Evolutionary conservation across 37 sponge, comb jelly and placozoan genomes (phyloP), one percentile per base, ranked within the genome.

Genomic region (Crambe crambe): DNA sequence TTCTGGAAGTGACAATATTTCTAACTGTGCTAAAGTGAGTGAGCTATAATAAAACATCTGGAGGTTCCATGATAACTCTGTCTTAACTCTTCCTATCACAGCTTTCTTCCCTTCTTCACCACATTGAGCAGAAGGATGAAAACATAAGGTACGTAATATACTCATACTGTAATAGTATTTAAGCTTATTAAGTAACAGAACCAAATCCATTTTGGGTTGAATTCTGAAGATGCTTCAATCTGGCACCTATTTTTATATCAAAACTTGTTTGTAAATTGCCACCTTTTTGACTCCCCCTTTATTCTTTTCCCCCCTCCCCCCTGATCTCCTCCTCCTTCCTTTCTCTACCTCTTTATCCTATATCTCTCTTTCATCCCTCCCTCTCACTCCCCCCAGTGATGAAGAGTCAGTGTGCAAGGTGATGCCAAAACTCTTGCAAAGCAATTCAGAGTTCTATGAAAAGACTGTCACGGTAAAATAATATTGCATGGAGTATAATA

Each of bases 81-180:
- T 68, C 36, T 34, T 47, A 47, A 47, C 12, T 47, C 12, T 6
- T 47, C 12, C 12, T 47, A 15, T 47, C 12, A 47, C 43, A 78
- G 78, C 12, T 78, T 27, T 81, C 73, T 38, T 60, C 82, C 34
- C 56, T 65, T 5, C 37, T 77, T n/a, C 78, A 85, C 29, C 72
- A 70, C 37, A 77, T 85, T 62, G 85, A 85, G 37, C 63, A 77
- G 12, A 26, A 25, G 23, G 54, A 21, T 62, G 85, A 71, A 17
- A 77, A 60, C 56, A 70, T 77, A 26, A 85, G 77, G 85, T 84
- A 37, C 17, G 54, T 35, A 0, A 0, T 40, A 23, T 26, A 12
- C 54, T 51, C 54, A 18, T n/a, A n/a, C n/a, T n/a, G n/a, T n/a
- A n/a, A n/a, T n/a, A n/a, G n/a, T n/a, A n/a, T n/a, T n/a, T n/a